Base-by-base conservation (phyloP, 2,888 invertebrate species). In the Heliconius ismenius region DNA sequence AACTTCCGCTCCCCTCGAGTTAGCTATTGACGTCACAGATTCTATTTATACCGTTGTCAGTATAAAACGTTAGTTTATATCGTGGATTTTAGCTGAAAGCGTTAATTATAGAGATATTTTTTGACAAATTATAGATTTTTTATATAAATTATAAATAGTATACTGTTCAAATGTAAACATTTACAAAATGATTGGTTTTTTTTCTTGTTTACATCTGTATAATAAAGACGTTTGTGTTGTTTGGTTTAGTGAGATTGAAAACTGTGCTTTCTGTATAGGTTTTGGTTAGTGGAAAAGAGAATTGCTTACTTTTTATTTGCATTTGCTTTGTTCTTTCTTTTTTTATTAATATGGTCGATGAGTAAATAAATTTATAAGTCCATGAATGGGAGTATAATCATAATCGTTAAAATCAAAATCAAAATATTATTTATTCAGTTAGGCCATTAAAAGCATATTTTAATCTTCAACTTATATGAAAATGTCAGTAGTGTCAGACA, bases 21-120 rank as follows among this genome's bases (percentile, higher is more conserved):
- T 70, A 32, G 70, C 63, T 62, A 72, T 72, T 76, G 76, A 76
- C 76, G 76, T 76, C 76, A 76, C 39, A 26, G 63, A 64, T 36
- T 70, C 76, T 76, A 76, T 76, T 76, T 76, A 39, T 70, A 64
- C 39, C 64, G 43, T 64, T 39, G 63, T 58, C 26, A 75, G 39
- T 68, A 24, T 13, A 64, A 21, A 58, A 69, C 63, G 64, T 58
- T 70, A 26, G 18, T 24, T 58, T 69, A 76, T 26, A 58, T 24
- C 54, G 9, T 58, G 4, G n/a, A 65, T 36, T 73, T 21, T 70
- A 54, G 28, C 11, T 11, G 32, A 28, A 11, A 49, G n/a, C n/a
- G 64, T 36, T 68, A 49, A 28, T 21, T 69, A 69, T 69, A 54
- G 18, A 9, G 11, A 65, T 24, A 65, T 39, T 65, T 15, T 65